Evolutionary conservation across 2,888 invertebrate species (phyloP).

Genomic region (Meteorus colon): DNA sequence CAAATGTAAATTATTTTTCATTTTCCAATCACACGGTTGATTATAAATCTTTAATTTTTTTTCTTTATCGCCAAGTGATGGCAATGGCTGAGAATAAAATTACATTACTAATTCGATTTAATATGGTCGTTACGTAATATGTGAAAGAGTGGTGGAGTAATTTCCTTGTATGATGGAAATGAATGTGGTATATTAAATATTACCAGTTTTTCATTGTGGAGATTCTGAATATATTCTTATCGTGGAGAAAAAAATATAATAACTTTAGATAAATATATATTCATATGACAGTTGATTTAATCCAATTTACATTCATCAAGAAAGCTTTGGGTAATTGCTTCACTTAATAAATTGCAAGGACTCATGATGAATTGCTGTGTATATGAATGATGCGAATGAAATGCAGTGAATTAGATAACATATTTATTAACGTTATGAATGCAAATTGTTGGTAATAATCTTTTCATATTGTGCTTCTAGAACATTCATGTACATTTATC

Average conservation of each 20-base stretch:
- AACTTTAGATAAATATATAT: neutral
- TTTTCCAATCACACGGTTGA: conserved; percentile 3
- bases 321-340: conserved; percentile 8
- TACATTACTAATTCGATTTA: neutral
- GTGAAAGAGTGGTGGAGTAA: neutral
- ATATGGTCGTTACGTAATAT: conserved; percentile 3
- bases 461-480: neutral
- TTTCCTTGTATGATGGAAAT: no score
- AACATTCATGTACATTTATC: neutral
- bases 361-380: conserved; percentile 9
- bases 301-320: conserved; percentile 34
- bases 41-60: conserved; percentile 3
- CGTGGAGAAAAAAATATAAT: neutral
- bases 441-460: neutral
- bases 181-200: no score
- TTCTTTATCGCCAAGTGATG: neutral
- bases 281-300: conserved; percentile 8
- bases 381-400: conserved; percentile 33
- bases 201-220: no score
- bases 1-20: neutral
- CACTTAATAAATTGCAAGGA: conserved; percentile 29
- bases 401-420: conserved; percentile 28
- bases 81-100: neutral
- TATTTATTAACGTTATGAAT: neutral
- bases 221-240: no score